These are phyloP conservation scores for Hydrotaea cyrtoneurina DNA, from an alignment of 2,888 invertebrate genomes.

Conservation along the genomic window DNA sequence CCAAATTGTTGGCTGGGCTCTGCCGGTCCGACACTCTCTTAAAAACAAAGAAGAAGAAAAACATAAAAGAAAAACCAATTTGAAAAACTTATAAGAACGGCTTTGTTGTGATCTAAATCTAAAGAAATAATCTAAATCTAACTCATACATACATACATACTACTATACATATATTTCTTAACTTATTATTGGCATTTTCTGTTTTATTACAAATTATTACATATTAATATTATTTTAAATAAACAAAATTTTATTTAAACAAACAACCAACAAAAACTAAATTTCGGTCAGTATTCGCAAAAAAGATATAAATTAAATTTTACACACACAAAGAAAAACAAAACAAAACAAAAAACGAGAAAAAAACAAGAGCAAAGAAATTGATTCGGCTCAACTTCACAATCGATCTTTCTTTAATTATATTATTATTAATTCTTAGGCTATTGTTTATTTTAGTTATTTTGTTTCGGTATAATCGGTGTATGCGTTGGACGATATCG, in stretches of 20 bases:
- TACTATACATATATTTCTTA: conserved; percentile 24
- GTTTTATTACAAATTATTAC: conserved; percentile 18
- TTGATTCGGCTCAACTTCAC: conserved; percentile 35
- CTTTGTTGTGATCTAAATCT: conserved; percentile 64
- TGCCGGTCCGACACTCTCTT: background rate
- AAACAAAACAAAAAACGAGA: conserved; percentile 38
- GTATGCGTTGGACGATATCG: background rate
- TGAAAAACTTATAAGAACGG: conserved; percentile 50
- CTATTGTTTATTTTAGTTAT: conserved; percentile 9
- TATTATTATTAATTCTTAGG: conserved; percentile 41
- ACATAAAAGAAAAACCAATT: conserved; percentile 27
- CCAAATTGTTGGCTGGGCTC: background rate
- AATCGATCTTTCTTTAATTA: conserved; percentile 39
- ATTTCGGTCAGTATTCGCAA: conserved; percentile 71
- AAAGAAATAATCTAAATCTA: conserved; percentile 27
- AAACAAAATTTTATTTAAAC: conserved; percentile 59
- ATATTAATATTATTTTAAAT: conserved; percentile 21
- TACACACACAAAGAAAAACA: conserved; percentile 37
- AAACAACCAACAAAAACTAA: conserved; percentile 45
- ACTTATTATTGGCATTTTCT: conserved; percentile 59
- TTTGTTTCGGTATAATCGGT: background rate
- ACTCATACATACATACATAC: background rate
- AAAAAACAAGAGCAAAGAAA: conserved; percentile 46
- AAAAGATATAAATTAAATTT: conserved; percentile 64
- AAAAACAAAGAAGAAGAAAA: background rate